phyloP scores from a whole-genome alignment of 2,888 invertebrate species.

The Mesorhabditis spiculigera region DNA sequence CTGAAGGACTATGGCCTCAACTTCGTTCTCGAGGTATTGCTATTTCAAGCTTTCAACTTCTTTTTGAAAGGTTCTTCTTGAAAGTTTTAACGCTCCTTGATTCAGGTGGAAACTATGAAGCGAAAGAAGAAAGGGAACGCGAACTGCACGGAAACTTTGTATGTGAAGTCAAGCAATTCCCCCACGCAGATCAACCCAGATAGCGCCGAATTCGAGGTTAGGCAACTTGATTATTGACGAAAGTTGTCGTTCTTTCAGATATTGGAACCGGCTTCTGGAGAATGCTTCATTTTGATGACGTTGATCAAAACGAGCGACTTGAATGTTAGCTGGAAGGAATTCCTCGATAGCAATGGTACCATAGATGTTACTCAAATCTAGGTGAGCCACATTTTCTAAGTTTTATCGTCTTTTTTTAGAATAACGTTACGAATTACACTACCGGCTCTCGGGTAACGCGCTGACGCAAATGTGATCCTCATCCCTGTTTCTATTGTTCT shows the following conservation, averaged over 20 bases:
- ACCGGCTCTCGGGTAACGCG: no score
- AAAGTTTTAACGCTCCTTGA: no score
- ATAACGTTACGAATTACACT: no score
- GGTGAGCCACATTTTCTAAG: neutral
- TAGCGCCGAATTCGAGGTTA: conserved; percentile 55
- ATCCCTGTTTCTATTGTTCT: no score
- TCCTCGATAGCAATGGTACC: conserved; percentile 49
- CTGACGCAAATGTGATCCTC: no score
- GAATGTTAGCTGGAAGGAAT: conserved; percentile 55
- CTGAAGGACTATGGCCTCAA: conserved; percentile 41
- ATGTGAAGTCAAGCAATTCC: conserved; percentile 50
- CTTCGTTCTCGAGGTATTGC: conserved; percentile 31
- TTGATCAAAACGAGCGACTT: conserved; percentile 52
- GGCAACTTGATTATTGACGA: conserved; percentile 6
- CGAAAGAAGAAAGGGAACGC: conserved; percentile 49
- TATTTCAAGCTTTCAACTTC: no score
- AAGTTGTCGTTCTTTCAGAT: conserved; percentile 37
- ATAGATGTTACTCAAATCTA: conserved; percentile 37
- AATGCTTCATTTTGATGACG: conserved; percentile 47
- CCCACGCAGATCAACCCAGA: conserved; percentile 52
- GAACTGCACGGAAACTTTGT: conserved; percentile 38
- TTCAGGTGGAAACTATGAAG: conserved; percentile 42
- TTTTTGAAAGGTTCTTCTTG: no score
- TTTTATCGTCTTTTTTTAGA: no score
- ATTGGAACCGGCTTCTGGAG: conserved; percentile 51